These are phyloP conservation scores for Procapra przewalskii DNA, from an alignment of 2,113 vertebrate species.

Conservation along the genomic window DNA sequence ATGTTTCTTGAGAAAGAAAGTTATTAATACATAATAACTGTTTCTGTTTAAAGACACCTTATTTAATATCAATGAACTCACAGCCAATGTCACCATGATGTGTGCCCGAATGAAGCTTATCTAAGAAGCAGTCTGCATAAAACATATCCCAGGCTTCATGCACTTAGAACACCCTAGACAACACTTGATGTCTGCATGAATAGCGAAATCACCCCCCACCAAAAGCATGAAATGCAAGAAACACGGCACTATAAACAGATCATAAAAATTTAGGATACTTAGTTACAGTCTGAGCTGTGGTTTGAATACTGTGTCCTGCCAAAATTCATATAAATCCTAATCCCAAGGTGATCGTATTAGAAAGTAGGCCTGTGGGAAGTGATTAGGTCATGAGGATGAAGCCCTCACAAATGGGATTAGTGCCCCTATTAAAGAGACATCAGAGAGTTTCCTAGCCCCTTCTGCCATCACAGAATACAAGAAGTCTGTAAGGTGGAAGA, in stretches of 20 bases:
- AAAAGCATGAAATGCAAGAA: neutral
- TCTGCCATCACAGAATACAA: neutral
- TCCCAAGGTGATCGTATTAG: neutral
- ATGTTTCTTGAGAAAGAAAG: neutral
- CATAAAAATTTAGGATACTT: neutral
- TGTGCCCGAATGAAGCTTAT: neutral
- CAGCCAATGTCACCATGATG: neutral
- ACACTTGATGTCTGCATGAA: neutral
- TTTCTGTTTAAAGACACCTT: neutral
- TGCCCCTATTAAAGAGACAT: neutral
- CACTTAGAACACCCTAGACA: neutral
- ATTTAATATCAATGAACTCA: neutral
- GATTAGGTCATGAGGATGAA: neutral
- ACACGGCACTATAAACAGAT: neutral
- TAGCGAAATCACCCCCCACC: neutral
- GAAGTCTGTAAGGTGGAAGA: neutral
- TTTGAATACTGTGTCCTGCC: neutral
- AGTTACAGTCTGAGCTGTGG: neutral
- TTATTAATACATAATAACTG: neutral
- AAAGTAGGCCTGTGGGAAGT: neutral
- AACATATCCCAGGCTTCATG: neutral
- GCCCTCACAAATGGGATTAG: neutral
- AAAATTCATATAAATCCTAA: neutral
- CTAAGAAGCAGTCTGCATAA: neutral
- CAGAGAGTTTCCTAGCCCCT: neutral